phyloP scores from a whole-genome alignment of 2,113 vertebrate genomes.

The Narcine bancroftii region DNA sequence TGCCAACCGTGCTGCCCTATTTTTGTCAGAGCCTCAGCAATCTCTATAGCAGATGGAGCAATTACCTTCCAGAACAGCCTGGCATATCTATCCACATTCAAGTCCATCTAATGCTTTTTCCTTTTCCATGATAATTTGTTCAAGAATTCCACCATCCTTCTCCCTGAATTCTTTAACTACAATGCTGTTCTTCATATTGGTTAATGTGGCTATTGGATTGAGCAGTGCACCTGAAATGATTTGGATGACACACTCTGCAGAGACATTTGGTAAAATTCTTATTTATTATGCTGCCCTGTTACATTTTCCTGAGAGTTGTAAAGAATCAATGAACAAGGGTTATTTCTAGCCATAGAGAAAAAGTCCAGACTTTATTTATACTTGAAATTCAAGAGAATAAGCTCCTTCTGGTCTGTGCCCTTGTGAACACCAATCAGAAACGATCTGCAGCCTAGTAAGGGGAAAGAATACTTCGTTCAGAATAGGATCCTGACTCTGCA shows the following conservation, averaged over 20 bases:
- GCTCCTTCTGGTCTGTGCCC: neutral
- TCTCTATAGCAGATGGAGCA: no score
- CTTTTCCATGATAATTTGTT: no score
- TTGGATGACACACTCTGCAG: neutral
- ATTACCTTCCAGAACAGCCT: no score
- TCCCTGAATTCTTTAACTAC: no score
- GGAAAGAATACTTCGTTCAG: neutral
- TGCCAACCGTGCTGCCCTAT: no score
- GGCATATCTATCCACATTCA: no score
- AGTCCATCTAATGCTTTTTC: no score
- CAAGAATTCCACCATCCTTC: no score
- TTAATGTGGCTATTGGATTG: neutral
- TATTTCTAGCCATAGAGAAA: neutral
- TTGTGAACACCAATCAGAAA: neutral
- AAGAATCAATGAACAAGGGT: neutral
- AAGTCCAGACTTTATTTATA: neutral
- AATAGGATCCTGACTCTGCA: neutral
- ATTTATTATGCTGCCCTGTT: neutral
- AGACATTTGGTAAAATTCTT: neutral
- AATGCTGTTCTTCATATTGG: no score
- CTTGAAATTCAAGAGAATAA: neutral
- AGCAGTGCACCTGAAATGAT: neutral
- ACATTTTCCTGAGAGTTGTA: neutral
- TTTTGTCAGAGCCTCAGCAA: no score
- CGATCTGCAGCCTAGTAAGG: no score